A percentile compares a stretch with the other conserved stretches of the same genome.
These are phyloP conservation scores for Vesta saturnalis DNA, from an alignment of 2,888 invertebrate species.

Conservation along the genomic window DNA sequence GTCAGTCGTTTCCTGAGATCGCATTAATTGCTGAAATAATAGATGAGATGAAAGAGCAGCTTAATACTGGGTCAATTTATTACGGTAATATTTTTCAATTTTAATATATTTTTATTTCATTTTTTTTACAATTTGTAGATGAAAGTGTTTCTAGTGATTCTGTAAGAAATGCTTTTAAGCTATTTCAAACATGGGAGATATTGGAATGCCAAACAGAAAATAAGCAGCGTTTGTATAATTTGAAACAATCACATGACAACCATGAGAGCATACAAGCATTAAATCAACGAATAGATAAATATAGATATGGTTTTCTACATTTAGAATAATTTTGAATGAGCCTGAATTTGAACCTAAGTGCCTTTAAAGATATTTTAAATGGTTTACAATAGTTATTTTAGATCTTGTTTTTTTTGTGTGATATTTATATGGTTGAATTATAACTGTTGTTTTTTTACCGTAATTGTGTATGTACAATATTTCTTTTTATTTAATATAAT, in stretches of 20 bases:
- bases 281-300: slow-evolving; percentile 56
- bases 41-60: slow-evolving; percentile 71
- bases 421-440: slow-evolving; percentile 1
- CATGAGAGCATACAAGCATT: slow-evolving; percentile 51
- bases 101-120: neutral
- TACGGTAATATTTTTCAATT: slow-evolving; percentile 67
- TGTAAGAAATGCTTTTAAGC: slow-evolving; percentile 83
- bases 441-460: too few species aligned
- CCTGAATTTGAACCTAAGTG: neutral
- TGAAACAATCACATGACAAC: slow-evolving; percentile 56
- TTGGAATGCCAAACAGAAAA: slow-evolving; percentile 68
- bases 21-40: slow-evolving; percentile 75
- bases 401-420: neutral
- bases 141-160: slow-evolving; percentile 90
- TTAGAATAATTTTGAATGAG: neutral
- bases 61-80: slow-evolving; percentile 67
- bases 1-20: slow-evolving; percentile 69
- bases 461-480: too few species aligned
- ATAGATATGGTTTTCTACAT: slow-evolving; percentile 39
- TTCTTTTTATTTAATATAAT: too few species aligned
- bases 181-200: slow-evolving; percentile 84
- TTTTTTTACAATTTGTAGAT: slow-evolving; percentile 71
- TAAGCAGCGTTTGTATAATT: slow-evolving; percentile 57
- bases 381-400: neutral
- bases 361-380: neutral